A percentile compares a stretch with the other conserved stretches of the same genome.
These are phyloP conservation scores for Argyresthia goedartella DNA, from an alignment of 2,888 invertebrate species.

Conservation along the genomic window DNA sequence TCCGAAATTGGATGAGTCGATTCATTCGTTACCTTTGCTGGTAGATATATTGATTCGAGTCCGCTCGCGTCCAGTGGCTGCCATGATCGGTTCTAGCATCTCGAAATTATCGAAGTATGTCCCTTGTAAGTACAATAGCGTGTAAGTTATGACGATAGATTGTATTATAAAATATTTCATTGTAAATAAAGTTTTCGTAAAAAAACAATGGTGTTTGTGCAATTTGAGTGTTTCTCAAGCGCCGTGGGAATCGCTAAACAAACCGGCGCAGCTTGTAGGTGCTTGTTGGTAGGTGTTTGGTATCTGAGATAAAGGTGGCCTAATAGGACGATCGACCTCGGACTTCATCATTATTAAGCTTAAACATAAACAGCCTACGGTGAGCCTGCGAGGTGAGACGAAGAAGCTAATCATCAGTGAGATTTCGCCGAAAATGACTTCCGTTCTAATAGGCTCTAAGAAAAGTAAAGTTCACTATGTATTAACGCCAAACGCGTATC, in stretches of 20 bases:
- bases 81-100: constrained; percentile 21
- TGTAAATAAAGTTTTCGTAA: constrained; percentile 64
- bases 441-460: no score
- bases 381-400: no score
- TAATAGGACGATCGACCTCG: neutral
- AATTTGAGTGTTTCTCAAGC: constrained; percentile 38
- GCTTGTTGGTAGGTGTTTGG: constrained; percentile 11
- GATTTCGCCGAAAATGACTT: no score
- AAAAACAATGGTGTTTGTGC: constrained; percentile 39
- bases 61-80: constrained; percentile 12
- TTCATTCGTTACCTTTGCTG: constrained; percentile 5
- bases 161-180: constrained; percentile 64
- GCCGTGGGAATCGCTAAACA: constrained; percentile 25
- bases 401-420: no score
- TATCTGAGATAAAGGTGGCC: neutral
- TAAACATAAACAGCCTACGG: no score
- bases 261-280: neutral
- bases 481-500: no score
- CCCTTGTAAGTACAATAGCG: constrained; percentile 39
- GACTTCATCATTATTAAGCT: neutral
- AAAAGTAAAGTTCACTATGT: no score
- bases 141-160: constrained; percentile 48
- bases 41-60: constrained; percentile 2
- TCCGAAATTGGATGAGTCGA: no score
- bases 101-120: constrained; percentile 21